Conservation (phyloP, 2,113 vertebrate species). For the Hippocampus comes region DNA sequence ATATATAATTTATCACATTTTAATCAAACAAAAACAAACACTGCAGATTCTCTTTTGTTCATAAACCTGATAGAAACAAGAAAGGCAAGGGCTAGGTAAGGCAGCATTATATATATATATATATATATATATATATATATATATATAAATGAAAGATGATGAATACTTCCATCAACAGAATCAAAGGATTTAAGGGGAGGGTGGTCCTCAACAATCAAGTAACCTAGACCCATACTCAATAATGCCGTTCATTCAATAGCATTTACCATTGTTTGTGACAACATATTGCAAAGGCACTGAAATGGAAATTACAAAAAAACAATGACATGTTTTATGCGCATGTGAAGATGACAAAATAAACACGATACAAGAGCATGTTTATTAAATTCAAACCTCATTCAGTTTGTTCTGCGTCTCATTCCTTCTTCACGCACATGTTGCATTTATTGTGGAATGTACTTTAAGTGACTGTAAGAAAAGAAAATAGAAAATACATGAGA, state of each 20-base stretch:
- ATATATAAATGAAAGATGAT: too few species aligned
- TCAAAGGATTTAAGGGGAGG: too few species aligned
- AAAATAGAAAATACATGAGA: background rate
- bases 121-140: too few species aligned
- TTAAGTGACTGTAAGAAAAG: background rate
- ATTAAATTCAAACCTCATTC: background rate
- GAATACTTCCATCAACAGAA: too few species aligned
- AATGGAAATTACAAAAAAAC: background rate
- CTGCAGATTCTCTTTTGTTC: too few species aligned
- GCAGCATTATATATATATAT: too few species aligned
- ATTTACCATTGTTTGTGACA: background rate
- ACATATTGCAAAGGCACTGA: background rate
- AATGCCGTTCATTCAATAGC: background rate
- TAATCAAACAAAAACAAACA: too few species aligned
- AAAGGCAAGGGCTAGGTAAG: too few species aligned
- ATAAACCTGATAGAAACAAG: too few species aligned
- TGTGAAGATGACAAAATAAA: background rate
- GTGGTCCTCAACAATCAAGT: too few species aligned
- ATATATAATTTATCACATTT: too few species aligned
- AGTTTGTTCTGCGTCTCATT: background rate
- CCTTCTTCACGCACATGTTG: slow-evolving; percentile 1
- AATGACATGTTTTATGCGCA: background rate
- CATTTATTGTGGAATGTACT: slow-evolving; percentile 3
- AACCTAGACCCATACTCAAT: background rate
- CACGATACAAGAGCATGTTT: background rate